Evolutionary conservation across 2,888 invertebrate genomes (phyloP).

Genomic region (Protula sp.): DNA sequence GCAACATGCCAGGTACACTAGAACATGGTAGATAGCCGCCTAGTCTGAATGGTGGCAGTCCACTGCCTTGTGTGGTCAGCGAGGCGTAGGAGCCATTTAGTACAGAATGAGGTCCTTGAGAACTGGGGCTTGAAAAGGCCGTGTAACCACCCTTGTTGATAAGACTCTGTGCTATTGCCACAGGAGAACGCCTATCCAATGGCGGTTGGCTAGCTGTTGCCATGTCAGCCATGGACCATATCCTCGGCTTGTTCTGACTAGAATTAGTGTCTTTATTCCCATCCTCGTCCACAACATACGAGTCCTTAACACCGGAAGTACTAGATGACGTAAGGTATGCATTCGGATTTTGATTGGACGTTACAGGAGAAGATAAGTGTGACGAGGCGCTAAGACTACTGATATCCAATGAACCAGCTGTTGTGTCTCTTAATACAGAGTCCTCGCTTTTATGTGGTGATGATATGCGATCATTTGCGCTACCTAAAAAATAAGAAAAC

Average conservation of each 20-base stretch:
- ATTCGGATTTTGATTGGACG: too few relatives aligned
- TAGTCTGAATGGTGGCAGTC: not conserved
- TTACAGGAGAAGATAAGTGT: too few relatives aligned
- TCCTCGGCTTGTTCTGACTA: conserved; percentile 29
- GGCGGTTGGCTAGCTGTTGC: conserved; percentile 35
- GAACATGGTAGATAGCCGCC: not conserved
- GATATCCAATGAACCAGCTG: too few relatives aligned
- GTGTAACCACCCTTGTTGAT: not conserved
- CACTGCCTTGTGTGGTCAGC: not conserved
- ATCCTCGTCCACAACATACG: too few relatives aligned
- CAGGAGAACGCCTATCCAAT: not conserved
- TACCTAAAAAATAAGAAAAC: too few relatives aligned
- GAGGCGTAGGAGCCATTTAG: not conserved
- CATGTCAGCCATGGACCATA: conserved; percentile 48
- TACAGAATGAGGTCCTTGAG: not conserved
- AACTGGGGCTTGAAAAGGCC: not conserved
- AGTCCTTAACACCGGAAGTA: too few relatives aligned
- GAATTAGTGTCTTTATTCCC: too few relatives aligned
- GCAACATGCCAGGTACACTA: not conserved
- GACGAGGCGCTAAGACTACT: too few relatives aligned
- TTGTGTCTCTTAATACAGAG: too few relatives aligned
- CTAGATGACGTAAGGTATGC: too few relatives aligned
- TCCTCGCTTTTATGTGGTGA: too few relatives aligned
- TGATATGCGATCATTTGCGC: too few relatives aligned
- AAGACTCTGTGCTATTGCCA: not conserved